Evolutionary conservation across 2,888 invertebrate species (phyloP).

Genomic region (Germaria angustata): DNA sequence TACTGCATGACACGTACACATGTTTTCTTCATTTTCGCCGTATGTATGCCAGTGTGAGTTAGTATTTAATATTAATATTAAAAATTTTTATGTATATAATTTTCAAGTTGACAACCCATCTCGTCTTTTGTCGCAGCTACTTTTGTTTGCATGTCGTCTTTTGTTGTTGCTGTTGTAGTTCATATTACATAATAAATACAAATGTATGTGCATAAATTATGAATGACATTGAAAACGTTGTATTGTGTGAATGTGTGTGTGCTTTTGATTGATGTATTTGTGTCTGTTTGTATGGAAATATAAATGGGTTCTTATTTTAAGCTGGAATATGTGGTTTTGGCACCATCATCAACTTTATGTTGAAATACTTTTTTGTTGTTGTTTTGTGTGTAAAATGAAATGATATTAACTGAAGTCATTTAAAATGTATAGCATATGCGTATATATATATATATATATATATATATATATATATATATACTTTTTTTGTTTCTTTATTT

Average conservation of each 20-base stretch:
- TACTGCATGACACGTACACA: not conserved
- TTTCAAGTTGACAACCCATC: constrained; percentile 24
- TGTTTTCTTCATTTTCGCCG: not conserved
- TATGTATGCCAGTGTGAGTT: not conserved
- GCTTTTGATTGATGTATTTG: constrained; percentile 17
- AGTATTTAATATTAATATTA: constrained; percentile 7
- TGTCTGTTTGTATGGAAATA: not conserved
- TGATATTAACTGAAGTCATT: constrained; percentile 48
- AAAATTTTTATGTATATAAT: constrained; percentile 40
- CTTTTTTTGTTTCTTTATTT: not conserved
- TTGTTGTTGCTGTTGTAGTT: not conserved
- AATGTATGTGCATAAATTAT: constrained; percentile 65
- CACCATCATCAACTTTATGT: constrained; percentile 35
- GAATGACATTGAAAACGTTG: constrained; percentile 63
- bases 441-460: not conserved
- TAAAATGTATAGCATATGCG: not conserved
- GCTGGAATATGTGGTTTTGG: constrained; percentile 48
- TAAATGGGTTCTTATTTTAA: constrained; percentile 3
- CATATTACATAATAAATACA: constrained; percentile 32
- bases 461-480: not conserved
- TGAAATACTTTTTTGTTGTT: constrained; percentile 16
- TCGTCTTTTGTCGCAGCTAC: not conserved
- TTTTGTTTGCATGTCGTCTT: not conserved
- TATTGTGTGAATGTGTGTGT: not conserved
- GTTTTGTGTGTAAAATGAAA: constrained; percentile 13